A percentile compares a stretch with the other conserved stretches of the same genome.
Evolutionary conservation across 92 coral and sea anemone species (phyloP).

Genomic region (Galaxea fascicularis): DNA sequence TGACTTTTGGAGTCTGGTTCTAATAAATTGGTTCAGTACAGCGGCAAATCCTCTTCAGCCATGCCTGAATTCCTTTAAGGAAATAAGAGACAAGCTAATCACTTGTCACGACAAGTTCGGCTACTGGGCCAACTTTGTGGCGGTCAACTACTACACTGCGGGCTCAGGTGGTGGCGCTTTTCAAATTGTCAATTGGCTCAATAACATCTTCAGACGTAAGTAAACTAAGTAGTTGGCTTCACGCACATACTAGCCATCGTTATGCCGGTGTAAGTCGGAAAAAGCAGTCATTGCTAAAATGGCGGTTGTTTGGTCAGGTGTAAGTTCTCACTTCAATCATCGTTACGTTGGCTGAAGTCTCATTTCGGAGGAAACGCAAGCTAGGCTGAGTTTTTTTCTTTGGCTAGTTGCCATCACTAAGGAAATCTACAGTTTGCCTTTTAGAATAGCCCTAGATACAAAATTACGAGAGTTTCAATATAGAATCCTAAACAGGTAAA

Average conservation of each 20-base stretch:
- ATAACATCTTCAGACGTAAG: constrained; percentile 74
- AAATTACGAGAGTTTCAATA: too few species aligned
- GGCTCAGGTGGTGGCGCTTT: constrained; percentile 93
- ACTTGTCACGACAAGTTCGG: constrained; percentile 87
- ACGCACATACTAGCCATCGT: background rate
- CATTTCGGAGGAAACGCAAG: background rate
- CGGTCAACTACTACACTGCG: constrained; percentile 85
- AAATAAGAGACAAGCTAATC: constrained; percentile 68
- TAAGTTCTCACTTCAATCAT: background rate
- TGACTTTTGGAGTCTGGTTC: constrained; percentile 73
- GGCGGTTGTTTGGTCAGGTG: background rate
- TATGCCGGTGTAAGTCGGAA: background rate
- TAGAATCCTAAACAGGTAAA: too few species aligned
- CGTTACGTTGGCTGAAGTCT: background rate
- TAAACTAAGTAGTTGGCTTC: background rate
- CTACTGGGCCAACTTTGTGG: constrained; percentile 93
- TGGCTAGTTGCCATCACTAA: too few species aligned
- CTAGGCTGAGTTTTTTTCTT: too few species aligned
- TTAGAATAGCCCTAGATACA: too few species aligned
- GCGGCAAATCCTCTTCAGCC: constrained; percentile 80
- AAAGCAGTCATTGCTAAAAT: too few species aligned
- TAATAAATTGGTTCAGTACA: constrained; percentile 96
- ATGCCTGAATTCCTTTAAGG: constrained; percentile 82
- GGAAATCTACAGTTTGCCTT: too few species aligned
- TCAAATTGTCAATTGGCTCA: constrained; percentile 89